Conservation (phyloP, 2,113 vertebrate species). For the Anas platyrhynchos region DNA sequence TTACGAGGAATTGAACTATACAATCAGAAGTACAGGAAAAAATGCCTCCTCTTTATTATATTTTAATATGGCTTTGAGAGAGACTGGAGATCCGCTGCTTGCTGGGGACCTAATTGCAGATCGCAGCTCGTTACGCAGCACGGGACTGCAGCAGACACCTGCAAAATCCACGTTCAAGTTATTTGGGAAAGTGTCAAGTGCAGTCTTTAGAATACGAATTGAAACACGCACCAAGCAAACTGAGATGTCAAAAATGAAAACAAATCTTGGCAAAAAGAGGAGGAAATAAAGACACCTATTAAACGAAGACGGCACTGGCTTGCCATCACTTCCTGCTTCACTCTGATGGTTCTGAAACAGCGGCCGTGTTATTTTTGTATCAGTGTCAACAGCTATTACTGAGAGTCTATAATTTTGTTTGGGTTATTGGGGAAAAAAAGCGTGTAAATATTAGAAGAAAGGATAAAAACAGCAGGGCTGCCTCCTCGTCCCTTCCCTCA, state of each 20-base stretch:
- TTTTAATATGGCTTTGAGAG: neutral
- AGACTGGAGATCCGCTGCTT: neutral
- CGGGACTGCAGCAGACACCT: neutral
- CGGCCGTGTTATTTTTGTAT: neutral
- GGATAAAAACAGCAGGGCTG: neutral
- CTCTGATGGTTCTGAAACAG: neutral
- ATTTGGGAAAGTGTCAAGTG: accelerated
- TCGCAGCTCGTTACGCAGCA: neutral
- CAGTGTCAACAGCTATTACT: neutral
- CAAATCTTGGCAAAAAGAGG: neutral
- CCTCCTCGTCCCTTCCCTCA: neutral
- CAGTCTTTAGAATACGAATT: neutral
- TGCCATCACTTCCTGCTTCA: neutral
- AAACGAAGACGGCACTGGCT: neutral
- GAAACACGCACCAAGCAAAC: neutral
- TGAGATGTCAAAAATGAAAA: neutral
- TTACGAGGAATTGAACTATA: neutral
- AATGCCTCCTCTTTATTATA: neutral
- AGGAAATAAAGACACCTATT: neutral
- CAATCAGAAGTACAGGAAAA: neutral
- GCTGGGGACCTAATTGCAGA: neutral
- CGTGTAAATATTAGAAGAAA: neutral
- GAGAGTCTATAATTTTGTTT: neutral
- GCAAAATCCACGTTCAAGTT: neutral
- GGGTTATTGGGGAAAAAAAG: neutral